Conservation (phyloP, 2,797 vertebrate genomes). For the Cuculus canorus region DNA sequence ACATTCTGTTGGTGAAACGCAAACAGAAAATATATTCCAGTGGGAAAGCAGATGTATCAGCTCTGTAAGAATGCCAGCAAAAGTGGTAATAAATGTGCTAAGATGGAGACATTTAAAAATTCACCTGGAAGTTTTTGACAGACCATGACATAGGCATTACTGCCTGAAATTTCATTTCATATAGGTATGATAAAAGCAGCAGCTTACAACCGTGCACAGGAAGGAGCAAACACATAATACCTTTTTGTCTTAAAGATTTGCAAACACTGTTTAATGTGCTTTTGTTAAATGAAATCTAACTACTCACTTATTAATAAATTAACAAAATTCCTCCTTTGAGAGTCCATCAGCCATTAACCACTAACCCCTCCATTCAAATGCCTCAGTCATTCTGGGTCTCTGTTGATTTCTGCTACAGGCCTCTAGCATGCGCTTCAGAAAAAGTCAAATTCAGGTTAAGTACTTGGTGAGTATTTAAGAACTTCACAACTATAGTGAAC, state of each 20-base stretch:
- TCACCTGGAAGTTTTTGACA: background rate
- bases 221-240: background rate
- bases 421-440: background rate
- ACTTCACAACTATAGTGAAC: background rate
- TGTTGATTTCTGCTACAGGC: background rate
- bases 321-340: background rate
- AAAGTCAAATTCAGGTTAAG: background rate
- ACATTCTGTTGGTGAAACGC: background rate
- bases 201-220: background rate
- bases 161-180: background rate
- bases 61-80: background rate
- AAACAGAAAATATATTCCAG: background rate
- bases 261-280: background rate
- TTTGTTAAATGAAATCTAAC: constrained; percentile 12
- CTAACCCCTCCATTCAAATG: background rate
- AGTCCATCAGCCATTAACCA: background rate
- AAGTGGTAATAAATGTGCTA: background rate
- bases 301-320: background rate
- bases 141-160: background rate
- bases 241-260: background rate
- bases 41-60: background rate
- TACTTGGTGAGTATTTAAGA: background rate
- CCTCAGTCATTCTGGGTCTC: background rate
- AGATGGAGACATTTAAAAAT: background rate
- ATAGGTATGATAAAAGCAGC: background rate